Base-by-base conservation (phyloP, 2,113 vertebrate genomes). In the Leuciscus idus region DNA sequence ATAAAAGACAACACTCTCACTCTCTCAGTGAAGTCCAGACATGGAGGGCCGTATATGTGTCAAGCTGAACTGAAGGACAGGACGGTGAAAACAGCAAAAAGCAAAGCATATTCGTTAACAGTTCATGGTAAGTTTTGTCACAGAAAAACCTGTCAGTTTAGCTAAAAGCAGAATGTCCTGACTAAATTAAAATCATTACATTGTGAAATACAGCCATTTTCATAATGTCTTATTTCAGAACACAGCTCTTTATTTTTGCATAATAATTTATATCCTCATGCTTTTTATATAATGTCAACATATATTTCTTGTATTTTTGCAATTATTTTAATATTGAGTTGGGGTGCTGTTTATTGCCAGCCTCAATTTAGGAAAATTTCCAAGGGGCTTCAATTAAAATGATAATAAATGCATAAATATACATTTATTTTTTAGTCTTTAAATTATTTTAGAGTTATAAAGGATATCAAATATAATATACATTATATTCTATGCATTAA, bases 101-200 rank as follows among this genome's bases (percentile, higher is more conserved):
- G 77, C 0, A 0, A 23, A 80, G 0, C 1, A 4, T 0, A 43
- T 61, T 26, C 0, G 3, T 26, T 80, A 26, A 43, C 1, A 2
- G 33, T 80, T 7, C 1, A 80, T 26, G 77, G 77, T 79, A 79
- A 43, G 77, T 43, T 57, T 21, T 57, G 52, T 55, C 52, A 57
- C 52, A 57, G 0, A 57, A 57, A 6, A 7, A 57, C 2, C 17
- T 19, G 19, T 21, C 52, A 57, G 52, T 7, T 57, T 21, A 21
- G 6, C 19, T 55, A 21, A 55, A 57, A 57, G 2, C 52, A 21
- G 17, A 2, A 55, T 55, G 52, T 57, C 17, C 6, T 57, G 52
- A 7, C 52, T 57, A 50, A 50, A 9, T 43, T 43, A 9, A 9
- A 2, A 9, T 43, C 39, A 2, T 23, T 59, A 21, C 19, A 8